Evolutionary conservation across 2,888 invertebrate species (phyloP).

Genomic region (Drosophila kambysellisi): DNA sequence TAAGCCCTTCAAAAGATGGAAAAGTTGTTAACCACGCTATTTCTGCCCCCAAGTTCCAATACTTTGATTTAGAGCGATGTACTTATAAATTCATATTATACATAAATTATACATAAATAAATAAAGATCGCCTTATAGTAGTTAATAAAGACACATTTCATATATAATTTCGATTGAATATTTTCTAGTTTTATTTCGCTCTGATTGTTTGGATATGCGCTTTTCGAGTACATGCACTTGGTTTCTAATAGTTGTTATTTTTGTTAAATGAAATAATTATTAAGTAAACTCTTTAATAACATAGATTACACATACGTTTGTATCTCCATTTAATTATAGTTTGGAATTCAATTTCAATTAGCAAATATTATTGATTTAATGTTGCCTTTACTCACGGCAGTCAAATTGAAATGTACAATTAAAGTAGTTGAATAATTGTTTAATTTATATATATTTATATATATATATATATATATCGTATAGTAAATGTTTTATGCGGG

Average conservation of each 20-base stretch:
- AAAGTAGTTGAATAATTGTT: constrained; percentile 46
- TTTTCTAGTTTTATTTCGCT: constrained; percentile 74
- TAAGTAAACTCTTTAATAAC: constrained; percentile 34
- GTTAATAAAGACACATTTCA: not conserved
- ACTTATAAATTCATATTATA: not conserved
- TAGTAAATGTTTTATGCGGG: constrained; percentile 77
- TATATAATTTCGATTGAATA: constrained; percentile 49
- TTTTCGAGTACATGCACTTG: constrained; percentile 61
- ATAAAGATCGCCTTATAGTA: not conserved
- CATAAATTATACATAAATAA: not conserved
- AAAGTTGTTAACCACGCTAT: not conserved
- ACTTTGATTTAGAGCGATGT: not conserved
- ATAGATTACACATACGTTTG: constrained; percentile 23
- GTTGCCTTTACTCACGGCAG: constrained; percentile 41
- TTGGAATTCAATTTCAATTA: constrained; percentile 36
- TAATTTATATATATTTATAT: constrained; percentile 39
- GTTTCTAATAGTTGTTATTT: constrained; percentile 43
- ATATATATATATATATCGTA: constrained; percentile 25
- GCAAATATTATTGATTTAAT: constrained; percentile 32
- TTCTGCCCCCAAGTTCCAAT: too few species aligned
- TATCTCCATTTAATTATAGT: constrained; percentile 15
- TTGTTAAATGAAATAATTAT: constrained; percentile 36
- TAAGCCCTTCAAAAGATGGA: not conserved
- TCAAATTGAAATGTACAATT: constrained; percentile 53
- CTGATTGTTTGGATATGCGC: constrained; percentile 76